Evolutionary conservation across 2,113 vertebrate species (phyloP).

Genomic region (Pogona vitticeps): DNA sequence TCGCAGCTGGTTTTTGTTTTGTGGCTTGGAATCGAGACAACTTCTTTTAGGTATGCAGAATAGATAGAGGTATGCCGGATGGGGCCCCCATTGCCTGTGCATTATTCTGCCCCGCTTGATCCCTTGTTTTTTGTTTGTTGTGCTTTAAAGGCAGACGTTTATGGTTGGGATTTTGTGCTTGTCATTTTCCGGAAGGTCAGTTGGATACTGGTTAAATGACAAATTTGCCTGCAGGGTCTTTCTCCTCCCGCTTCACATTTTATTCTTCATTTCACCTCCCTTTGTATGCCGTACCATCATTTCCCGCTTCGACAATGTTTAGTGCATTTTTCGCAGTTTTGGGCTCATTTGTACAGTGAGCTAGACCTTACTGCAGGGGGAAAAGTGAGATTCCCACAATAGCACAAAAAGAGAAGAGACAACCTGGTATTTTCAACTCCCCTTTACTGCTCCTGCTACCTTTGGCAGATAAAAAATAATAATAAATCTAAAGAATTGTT

Average conservation of each 20-base stretch:
- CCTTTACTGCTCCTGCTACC: background rate
- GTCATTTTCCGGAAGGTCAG: constrained; percentile 7
- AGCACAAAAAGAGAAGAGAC: background rate
- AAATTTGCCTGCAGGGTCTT: constrained; percentile 20
- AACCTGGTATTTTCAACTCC: no score
- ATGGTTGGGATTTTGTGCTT: background rate
- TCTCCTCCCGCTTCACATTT: background rate
- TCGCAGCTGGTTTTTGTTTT: background rate
- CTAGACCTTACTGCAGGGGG: no score
- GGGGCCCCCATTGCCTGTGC: background rate
- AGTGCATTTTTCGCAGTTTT: background rate
- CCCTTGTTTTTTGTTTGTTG: no score
- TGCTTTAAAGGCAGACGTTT: background rate
- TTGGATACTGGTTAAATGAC: constrained; percentile 34
- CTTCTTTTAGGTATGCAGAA: constrained; percentile 16
- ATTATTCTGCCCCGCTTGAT: background rate
- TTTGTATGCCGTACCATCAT: background rate
- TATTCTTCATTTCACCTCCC: background rate
- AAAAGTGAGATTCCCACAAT: no score
- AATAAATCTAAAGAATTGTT: background rate
- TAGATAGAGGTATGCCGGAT: fast-evolving
- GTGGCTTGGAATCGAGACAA: background rate
- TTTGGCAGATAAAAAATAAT: background rate
- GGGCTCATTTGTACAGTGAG: background rate
- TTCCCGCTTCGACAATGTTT: constrained; percentile 30